Base-by-base conservation (phyloP, 1,140 invertebrate species). In the Orussus abietinus region DNA sequence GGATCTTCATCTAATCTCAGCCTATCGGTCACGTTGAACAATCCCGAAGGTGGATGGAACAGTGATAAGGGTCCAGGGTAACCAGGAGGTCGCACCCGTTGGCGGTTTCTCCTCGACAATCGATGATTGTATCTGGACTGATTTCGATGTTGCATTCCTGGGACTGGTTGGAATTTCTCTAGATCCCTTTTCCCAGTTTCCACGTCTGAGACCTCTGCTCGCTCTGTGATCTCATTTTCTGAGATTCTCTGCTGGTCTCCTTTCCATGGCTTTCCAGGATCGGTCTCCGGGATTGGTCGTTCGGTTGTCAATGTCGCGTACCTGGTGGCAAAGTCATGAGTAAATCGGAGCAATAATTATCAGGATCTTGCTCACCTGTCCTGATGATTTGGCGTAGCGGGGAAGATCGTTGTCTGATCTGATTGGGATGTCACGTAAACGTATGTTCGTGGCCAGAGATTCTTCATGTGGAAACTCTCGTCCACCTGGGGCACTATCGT, bases 401-500 rank as follows among this genome's bases (percentile, higher is more conserved):
- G n/a, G n/a, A n/a, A n/a, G n/a, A n/a, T n/a, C n/a, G n/a, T n/a
- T n/a, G n/a, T n/a, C 22, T 25, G 22, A n/a, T 25, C 22, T 6
- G 6, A 7, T n/a, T 7, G 22, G 6, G 34, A 3, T 7, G 31
- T 49, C 14, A 50, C 53, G 40, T 61, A 50, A 39, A 53, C 29
- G 40, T 51, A 44, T 5, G 41, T 45, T 15, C 44, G 26, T 7
- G 50, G 46, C 38, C 38, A 39, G n/a, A 36, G 15, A 30, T 38
- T 48, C 12, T 17, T 46, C 30, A 33, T 25, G 33, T 38, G 34
- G 12, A 41, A 36, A 11, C 34, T 28, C 18, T 47, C 41, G 13
- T 25, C 35, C 9, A 25, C 25, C 29, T 54, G 53, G 3, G 57
- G 57, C 9, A 51, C 20, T 13, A 62, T 33, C 10, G 57, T 62